These are phyloP conservation scores for Sinella curviseta DNA, from an alignment of 1,140 invertebrate species.

Conservation along the genomic window DNA sequence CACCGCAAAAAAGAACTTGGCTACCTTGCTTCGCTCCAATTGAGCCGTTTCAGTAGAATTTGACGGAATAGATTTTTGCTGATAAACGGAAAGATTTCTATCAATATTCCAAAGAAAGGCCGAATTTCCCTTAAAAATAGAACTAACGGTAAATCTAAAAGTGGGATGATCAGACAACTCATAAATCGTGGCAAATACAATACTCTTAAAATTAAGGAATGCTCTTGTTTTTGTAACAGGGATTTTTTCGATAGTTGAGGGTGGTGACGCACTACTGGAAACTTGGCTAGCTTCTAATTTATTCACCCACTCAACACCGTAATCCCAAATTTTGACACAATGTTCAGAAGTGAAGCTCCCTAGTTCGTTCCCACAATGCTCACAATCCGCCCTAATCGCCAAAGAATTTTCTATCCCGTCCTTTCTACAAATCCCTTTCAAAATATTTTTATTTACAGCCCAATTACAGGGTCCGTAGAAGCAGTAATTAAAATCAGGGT, in stretches of 20 bases:
- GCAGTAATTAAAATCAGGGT: slow-evolving; percentile 28
- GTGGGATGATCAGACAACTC: slow-evolving; percentile 38
- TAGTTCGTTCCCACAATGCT: slow-evolving; percentile 32
- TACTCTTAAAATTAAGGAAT: slow-evolving; percentile 37
- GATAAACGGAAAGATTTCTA: slow-evolving; percentile 35
- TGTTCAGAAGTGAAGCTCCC: slow-evolving; percentile 31
- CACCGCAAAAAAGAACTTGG: slow-evolving; percentile 38
- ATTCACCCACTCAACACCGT: slow-evolving; percentile 31
- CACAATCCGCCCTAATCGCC: slow-evolving; percentile 32
- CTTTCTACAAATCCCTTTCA: background rate
- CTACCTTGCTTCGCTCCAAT: slow-evolving; percentile 30
- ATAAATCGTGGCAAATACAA: slow-evolving; percentile 39
- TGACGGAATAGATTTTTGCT: background rate
- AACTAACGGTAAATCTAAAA: slow-evolving; percentile 36
- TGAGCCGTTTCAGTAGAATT: background rate
- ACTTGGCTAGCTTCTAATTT: background rate
- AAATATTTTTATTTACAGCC: slow-evolving; percentile 35
- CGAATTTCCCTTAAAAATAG: background rate
- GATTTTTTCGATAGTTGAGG: background rate
- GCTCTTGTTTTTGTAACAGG: background rate
- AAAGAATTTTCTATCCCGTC: no score
- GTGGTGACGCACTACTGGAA: no score
- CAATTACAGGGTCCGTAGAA: slow-evolving; percentile 45
- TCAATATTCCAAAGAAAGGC: slow-evolving; percentile 44
- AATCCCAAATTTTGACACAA: slow-evolving; percentile 42